phyloP scores from a whole-genome alignment of 2,888 invertebrate genomes.

The Sphaerophoria taeniata region DNA sequence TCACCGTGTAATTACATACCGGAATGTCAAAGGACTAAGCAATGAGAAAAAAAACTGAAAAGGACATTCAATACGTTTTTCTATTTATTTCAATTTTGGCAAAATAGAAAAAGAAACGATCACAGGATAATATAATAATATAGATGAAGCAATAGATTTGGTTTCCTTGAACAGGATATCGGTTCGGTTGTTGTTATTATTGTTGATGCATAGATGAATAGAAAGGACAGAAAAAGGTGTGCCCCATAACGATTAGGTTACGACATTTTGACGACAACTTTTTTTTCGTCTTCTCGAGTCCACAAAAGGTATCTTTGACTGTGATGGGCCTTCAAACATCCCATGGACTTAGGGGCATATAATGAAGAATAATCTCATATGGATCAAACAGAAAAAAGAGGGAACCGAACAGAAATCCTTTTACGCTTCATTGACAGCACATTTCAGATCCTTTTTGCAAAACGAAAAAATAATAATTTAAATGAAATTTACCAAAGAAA shows the following conservation, averaged over 20 bases:
- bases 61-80: slow-evolving; percentile 73
- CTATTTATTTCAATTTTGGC: slow-evolving; percentile 70
- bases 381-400: slow-evolving; percentile 62
- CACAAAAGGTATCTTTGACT: slow-evolving; percentile 2
- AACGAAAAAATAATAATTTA: slow-evolving; percentile 30
- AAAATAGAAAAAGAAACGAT: slow-evolving; percentile 37
- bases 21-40: slow-evolving; percentile 50
- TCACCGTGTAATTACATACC: slow-evolving; percentile 69
- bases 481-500: slow-evolving; percentile 35
- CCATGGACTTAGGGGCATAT: not conserved
- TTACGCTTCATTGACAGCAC: slow-evolving; percentile 65
- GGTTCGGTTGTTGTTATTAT: slow-evolving; percentile 23
- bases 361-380: slow-evolving; percentile 58
- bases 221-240: slow-evolving; percentile 45
- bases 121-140: slow-evolving; percentile 57
- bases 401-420: slow-evolving; percentile 61
- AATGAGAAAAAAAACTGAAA: slow-evolving; percentile 14
- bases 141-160: slow-evolving; percentile 58
- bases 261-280: slow-evolving; percentile 55
- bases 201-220: slow-evolving; percentile 37
- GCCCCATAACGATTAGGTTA: slow-evolving; percentile 63
- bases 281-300: slow-evolving; percentile 23
- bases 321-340: not conserved
- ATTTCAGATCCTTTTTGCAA: slow-evolving; percentile 34
- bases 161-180: slow-evolving; percentile 62